Base-by-base conservation (phyloP, 2,888 invertebrate species). In the Poecilobothrus nobilitatus region DNA sequence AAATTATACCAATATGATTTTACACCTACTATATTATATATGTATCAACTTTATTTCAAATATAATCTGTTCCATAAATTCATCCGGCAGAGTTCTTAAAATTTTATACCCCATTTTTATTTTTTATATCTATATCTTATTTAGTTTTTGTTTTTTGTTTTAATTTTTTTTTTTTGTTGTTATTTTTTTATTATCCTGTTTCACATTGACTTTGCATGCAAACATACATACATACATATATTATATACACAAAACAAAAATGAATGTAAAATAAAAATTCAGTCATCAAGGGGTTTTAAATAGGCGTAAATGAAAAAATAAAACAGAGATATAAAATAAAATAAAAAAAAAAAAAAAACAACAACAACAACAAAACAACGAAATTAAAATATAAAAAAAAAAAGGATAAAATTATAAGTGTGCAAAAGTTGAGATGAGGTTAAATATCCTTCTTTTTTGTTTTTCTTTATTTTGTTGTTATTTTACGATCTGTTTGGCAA, bases 231-330 rank as follows among this genome's bases (percentile, higher is more conserved):
- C 41, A 12, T 41, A 15, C 15, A 41, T 10, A 10, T 10, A 37
- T 10, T 8, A 37, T 8, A 37, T 37, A 37, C 37, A 37, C 6
- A 37, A 10, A 37, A 37, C 9, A 41, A 41, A 41, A 41, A 41
- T 2, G 7, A 41, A 41, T 12, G 41, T 37, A 8, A 53, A 53
- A 53, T 53, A 53, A 53, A 53, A 53, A 53, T 53, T 53, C n/a
- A 53, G 53, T 53, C 53, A 15, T 2, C 9, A 53, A n/a, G 53
- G 53, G 18, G 18, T 53, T 53, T n/a, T 53, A 53, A 53, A 53
- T 53, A 53, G 53, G 53, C 53, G 53, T 53, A 53, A 53, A 53
- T 53, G 53, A 53, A 53, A 53, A 53, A 44, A 44, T 10, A 44
- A 44, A 44, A 34, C 34, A 34, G 8, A 34, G 8, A 34, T 7